Conservation (phyloP, 2,888 invertebrate species). For the Pterostichus madidus region DNA sequence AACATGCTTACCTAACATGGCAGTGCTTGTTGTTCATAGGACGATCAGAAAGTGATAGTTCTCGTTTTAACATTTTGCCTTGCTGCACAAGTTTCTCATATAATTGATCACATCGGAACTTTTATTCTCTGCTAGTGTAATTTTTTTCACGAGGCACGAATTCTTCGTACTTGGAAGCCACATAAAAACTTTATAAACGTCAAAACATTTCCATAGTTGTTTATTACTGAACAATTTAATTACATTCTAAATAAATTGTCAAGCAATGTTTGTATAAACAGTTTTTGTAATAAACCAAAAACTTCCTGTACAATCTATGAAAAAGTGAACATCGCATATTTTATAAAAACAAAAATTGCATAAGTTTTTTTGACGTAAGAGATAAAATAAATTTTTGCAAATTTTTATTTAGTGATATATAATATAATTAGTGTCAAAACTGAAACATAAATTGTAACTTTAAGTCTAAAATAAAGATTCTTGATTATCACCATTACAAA, state of each 20-base stretch:
- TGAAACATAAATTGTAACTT: no score
- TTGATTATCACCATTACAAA: conserved; percentile 21
- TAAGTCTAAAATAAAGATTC: neutral
- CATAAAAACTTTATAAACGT: conserved; percentile 20
- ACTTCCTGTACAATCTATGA: neutral
- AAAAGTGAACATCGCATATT: neutral
- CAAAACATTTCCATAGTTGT: conserved; percentile 7
- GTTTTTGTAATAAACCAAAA: neutral
- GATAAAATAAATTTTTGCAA: neutral
- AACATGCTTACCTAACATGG: conserved; percentile 72
- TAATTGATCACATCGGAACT: neutral
- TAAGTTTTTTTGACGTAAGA: conserved; percentile 3
- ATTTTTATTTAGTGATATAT: conserved; percentile 1
- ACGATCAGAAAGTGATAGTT: conserved; percentile 72
- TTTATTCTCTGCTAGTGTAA: neutral
- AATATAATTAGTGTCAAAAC: neutral
- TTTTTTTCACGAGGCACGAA: neutral
- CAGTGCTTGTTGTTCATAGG: conserved; percentile 70
- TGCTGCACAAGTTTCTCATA: conserved; percentile 38
- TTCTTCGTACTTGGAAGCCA: conserved; percentile 13
- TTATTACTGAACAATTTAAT: neutral
- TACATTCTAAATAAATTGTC: conserved; percentile 1
- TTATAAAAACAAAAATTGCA: neutral
- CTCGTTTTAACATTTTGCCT: conserved; percentile 67
- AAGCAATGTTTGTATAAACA: neutral